Evolutionary conservation across 2,888 invertebrate species (phyloP), one percentile per base, ranked within the genome.

Genomic region (Rapana venosa): DNA sequence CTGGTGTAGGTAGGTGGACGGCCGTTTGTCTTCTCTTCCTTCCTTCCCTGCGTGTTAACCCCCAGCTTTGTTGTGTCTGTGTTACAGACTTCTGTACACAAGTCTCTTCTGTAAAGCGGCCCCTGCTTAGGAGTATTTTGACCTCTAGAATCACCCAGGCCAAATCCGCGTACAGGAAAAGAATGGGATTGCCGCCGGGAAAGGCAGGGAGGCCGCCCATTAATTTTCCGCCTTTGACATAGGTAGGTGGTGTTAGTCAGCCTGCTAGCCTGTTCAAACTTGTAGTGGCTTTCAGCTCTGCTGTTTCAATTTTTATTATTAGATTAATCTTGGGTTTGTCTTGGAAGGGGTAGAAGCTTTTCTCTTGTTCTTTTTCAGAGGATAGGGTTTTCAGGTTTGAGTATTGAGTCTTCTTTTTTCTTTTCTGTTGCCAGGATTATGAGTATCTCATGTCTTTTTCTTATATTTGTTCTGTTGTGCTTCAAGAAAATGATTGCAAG

Each of bases 81-180:
- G 74, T 87, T 87, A 36, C 87, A 87, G 87, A 61, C 58, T 87
- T 70, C 61, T 88, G 88, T 56, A 22, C 58, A 20, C 58, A 81
- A 30, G 35, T 77, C 22, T 88, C 88, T 22, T n/a, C 35, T 26
- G 36, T n/a, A 36, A 77, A 77, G 36, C 88, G 77, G 36, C 47
- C 58, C 2, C 58, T 47, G n/a, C 20, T 88, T 47, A 88, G 88
- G 30, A 77, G 74, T 47, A 88, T 77, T 30, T 47, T 88, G 58
- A 77, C 77, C n/a, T 88, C 88, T 26, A 77, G 88, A 47, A 81
- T 88, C 32, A 88, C 88, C 36, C 77, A 88, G 22, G 88, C 88
- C 77, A 88, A 77, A 17, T 88, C 88, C 26, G 26, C 17, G 30
- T 61, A 32, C 88, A 79, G 81, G 35, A 88, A 88, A 88, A 83